Evolutionary conservation across 2,113 vertebrate species (phyloP), one percentile per base, ranked within the genome.

Genomic region (Trichomycterus rosablanca): DNA sequence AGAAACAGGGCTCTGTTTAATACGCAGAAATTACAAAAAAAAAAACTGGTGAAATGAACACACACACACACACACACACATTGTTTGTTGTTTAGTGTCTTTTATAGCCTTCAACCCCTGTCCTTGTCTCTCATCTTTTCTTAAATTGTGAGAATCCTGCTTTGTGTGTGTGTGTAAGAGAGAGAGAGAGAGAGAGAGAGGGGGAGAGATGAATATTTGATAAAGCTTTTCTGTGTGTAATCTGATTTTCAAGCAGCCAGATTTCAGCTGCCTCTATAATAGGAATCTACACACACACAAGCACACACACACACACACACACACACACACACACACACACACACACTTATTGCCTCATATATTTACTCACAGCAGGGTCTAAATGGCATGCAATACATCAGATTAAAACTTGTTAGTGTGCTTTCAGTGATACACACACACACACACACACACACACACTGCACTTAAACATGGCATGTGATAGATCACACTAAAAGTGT

Each of bases 201-300:
- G 22, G 34, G 23, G 52, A 37, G 34, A 22, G 30, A 88, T 86
- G 76, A 86, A 89, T 88, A 87, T 88, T 88, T 89, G 81, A 88
- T 89, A 84, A 88, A 83, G 76, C 82, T 76, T 83, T 80, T 83
- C 74, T 54, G 51, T 54, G 51, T 54, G 52, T 24, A 78, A 80
- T 53, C 57, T 59, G 49, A 60, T 66, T 88, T 74, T 76, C 59
- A 55, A 72, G 74, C 81, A 76, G 73, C 86, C 83, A 87, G 83
- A 83, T 88, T 88, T 86, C 78, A 74, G 22, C 54, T 78, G 53
- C 72, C 30, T 35, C 67, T 24, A 16, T 64, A 52, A 54, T 43
- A 15, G n/a, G 11, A 37, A 23, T 14, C 42, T 45, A 11, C 40
- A 59, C 20, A 16, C 39, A 49, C 23, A 43, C 39, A 42, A 11